phyloP scores from a whole-genome alignment of 2,113 vertebrate genomes.

The Ailurus styani region DNA sequence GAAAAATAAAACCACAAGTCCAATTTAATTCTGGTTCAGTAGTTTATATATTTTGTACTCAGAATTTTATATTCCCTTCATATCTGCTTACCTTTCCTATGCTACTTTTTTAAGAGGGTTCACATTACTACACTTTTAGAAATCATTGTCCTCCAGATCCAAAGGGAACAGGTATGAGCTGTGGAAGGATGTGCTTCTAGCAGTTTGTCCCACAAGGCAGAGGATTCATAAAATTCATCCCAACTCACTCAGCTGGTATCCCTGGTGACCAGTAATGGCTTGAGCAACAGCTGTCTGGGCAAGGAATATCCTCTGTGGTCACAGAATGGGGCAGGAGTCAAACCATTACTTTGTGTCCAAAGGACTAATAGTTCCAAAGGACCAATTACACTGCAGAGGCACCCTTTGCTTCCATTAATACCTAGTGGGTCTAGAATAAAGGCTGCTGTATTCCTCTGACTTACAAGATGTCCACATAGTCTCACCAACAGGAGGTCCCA shows the following conservation, averaged over 20 bases:
- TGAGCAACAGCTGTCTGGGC: not conserved
- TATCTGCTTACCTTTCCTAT: not conserved
- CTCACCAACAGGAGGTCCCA: not conserved
- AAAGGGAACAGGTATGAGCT: not conserved
- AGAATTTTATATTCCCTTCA: not conserved
- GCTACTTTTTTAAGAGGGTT: not conserved
- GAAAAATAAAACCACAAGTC: not conserved
- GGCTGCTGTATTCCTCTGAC: not conserved
- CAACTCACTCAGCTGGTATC: not conserved
- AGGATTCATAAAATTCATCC: not conserved
- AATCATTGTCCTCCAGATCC: not conserved
- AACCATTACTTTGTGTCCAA: too few species aligned
- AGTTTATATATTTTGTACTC: not conserved
- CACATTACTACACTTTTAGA: not conserved
- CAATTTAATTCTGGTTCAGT: not conserved
- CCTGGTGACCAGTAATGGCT: not conserved
- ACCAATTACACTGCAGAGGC: not conserved
- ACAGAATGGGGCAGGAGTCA: not conserved
- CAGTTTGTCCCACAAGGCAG: too few species aligned
- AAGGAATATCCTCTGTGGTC: accelerated
- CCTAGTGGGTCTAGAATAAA: not conserved
- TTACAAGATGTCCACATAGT: not conserved
- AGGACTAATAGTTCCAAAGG: not conserved
- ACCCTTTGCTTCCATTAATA: not conserved
- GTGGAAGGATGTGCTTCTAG: not conserved